These are phyloP conservation scores for Myotis brandtii DNA, from an alignment of 2,113 vertebrate genomes.

Conservation along the genomic window DNA sequence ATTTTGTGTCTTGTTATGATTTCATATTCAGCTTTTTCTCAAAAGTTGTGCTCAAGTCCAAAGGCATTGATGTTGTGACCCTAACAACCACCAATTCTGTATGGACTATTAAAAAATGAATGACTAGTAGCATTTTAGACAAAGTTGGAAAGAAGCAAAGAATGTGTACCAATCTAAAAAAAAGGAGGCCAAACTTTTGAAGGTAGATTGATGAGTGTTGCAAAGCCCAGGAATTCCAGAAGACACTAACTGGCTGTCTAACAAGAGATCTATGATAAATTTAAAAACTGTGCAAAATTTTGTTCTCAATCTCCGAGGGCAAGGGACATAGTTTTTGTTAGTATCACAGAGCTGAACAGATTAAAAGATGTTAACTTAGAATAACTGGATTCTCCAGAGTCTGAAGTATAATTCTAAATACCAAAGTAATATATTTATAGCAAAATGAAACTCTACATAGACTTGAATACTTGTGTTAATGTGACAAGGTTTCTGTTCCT, in stretches of 20 bases:
- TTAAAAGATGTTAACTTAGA: background rate
- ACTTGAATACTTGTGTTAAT: background rate
- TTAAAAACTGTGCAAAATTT: background rate
- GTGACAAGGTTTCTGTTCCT: background rate
- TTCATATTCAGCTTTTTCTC: background rate
- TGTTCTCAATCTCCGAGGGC: background rate
- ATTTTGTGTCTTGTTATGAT: background rate
- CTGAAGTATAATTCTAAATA: background rate
- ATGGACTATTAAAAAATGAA: background rate
- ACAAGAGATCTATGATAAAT: background rate
- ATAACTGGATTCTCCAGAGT: background rate
- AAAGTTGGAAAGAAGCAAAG: background rate
- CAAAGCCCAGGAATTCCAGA: background rate
- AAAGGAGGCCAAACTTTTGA: background rate
- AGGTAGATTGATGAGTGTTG: background rate
- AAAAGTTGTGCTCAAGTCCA: background rate
- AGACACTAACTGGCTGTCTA: background rate
- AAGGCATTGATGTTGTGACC: background rate
- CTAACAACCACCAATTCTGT: background rate
- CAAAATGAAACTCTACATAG: background rate
- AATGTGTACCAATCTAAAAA: background rate
- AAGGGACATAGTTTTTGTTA: background rate
- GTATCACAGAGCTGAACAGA: background rate
- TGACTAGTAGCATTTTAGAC: background rate
- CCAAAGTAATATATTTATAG: background rate